These are phyloP conservation scores for Cecropterus lyciades DNA, from an alignment of 1,140 invertebrate species.

Conservation along the genomic window DNA sequence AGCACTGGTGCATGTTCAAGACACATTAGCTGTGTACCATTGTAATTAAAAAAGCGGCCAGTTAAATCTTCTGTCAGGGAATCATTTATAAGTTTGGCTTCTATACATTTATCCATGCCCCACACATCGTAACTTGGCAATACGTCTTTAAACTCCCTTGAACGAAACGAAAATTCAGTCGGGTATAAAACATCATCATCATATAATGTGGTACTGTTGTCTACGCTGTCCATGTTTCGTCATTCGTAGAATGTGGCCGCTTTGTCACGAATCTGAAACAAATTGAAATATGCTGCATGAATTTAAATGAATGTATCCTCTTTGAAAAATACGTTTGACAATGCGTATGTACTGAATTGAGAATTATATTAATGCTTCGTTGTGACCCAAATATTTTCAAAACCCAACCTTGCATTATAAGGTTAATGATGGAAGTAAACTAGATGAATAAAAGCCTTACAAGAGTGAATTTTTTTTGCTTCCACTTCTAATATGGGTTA, in stretches of 20 bases:
- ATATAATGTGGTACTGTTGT: constrained; percentile 78
- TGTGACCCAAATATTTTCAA: neutral
- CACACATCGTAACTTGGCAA: constrained; percentile 44
- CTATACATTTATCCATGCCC: constrained; percentile 68
- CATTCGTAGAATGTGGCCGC: constrained; percentile 50
- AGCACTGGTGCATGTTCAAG: constrained; percentile 87
- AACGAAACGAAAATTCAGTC: constrained; percentile 47
- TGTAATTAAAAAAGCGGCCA: constrained; percentile 55
- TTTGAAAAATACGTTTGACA: neutral
- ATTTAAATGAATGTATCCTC: neutral
- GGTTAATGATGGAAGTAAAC: neutral
- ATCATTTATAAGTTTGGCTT: constrained; percentile 52
- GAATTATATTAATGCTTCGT: neutral
- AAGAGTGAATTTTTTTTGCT: too few relatives aligned
- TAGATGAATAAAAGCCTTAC: neutral
- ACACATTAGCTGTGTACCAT: constrained; percentile 74
- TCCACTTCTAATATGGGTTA: too few relatives aligned
- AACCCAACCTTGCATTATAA: neutral
- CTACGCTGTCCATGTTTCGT: constrained; percentile 72
- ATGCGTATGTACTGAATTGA: neutral
- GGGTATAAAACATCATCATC: constrained; percentile 49
- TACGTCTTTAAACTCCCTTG: constrained; percentile 46
- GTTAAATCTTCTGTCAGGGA: constrained; percentile 51
- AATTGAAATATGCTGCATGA: constrained; percentile 29
- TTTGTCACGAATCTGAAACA: constrained; percentile 52